Evolutionary conservation across 2,888 invertebrate genomes (phyloP).

Genomic region (Rhagonycha fulva): DNA sequence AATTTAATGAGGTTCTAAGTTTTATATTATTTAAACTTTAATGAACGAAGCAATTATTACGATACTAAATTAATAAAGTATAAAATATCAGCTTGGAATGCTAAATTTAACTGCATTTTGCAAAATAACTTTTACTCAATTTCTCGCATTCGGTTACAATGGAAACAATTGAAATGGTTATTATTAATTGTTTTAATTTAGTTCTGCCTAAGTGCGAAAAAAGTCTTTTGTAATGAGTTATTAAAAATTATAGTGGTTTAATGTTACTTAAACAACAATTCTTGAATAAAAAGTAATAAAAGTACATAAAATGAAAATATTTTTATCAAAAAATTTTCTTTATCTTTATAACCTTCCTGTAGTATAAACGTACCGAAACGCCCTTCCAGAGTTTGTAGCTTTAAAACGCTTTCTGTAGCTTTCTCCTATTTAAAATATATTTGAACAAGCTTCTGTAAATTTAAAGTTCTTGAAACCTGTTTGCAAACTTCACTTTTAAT

Average conservation of each 20-base stretch:
- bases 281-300: background rate
- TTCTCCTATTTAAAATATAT: slow-evolving; percentile 5
- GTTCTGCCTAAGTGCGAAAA: background rate
- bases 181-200: background rate
- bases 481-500: background rate
- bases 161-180: background rate
- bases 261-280: background rate
- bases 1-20: background rate
- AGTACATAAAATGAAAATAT: background rate
- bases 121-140: background rate
- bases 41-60: background rate
- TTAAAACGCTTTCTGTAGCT: slow-evolving; percentile 1
- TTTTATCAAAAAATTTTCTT: background rate
- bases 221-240: background rate
- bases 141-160: background rate
- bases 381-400: slow-evolving; percentile 3
- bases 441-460: background rate
- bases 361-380: background rate
- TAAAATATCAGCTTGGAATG: background rate
- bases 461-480: background rate
- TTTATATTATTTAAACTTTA: background rate
- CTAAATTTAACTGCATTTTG: background rate
- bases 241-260: background rate
- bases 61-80: background rate
- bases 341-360: background rate